These are phyloP conservation scores for Rhipidura dahli DNA, from an alignment of 2,113 vertebrate species.

Conservation along the genomic window DNA sequence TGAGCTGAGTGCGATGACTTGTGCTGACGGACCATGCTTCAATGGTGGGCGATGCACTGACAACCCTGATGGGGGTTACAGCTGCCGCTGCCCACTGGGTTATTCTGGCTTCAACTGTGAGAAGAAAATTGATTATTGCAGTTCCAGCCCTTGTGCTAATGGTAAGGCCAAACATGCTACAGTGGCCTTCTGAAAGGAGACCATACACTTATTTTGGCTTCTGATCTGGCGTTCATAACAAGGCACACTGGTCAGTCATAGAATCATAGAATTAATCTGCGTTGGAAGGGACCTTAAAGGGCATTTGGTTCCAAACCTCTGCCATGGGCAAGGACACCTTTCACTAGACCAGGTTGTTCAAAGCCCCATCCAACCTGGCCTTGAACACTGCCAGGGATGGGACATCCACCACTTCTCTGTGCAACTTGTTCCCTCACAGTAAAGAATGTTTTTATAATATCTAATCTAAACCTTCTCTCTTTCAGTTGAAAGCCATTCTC, in stretches of 20 bases:
- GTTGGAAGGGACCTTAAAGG: background rate
- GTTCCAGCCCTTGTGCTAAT: conserved; percentile 90
- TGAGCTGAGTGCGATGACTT: conserved; percentile 93
- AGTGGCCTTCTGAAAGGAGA: background rate
- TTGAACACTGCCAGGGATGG: background rate
- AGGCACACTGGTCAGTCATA: background rate
- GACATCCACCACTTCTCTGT: background rate
- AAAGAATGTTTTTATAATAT: background rate
- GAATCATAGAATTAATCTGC: background rate
- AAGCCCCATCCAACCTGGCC: background rate
- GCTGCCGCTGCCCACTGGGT: conserved; percentile 86
- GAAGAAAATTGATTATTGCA: conserved; percentile 95
- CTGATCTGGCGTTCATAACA: background rate
- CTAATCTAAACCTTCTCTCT: background rate
- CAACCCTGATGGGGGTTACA: conserved; percentile 91
- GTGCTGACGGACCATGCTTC: conserved; percentile 94
- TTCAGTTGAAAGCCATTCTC: background rate
- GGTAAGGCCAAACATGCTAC: conserved; percentile 73
- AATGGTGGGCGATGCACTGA: conserved; percentile 87
- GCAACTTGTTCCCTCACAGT: background rate
- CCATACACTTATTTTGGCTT: background rate
- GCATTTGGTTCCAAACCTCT: background rate
- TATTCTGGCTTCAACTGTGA: conserved; percentile 98
- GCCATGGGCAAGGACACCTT: background rate
- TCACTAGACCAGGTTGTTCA: background rate